A percentile compares a stretch with the other conserved stretches of the same genome.
Conservation (phyloP, 1,140 invertebrate genomes). For the Ostrea edulis region DNA sequence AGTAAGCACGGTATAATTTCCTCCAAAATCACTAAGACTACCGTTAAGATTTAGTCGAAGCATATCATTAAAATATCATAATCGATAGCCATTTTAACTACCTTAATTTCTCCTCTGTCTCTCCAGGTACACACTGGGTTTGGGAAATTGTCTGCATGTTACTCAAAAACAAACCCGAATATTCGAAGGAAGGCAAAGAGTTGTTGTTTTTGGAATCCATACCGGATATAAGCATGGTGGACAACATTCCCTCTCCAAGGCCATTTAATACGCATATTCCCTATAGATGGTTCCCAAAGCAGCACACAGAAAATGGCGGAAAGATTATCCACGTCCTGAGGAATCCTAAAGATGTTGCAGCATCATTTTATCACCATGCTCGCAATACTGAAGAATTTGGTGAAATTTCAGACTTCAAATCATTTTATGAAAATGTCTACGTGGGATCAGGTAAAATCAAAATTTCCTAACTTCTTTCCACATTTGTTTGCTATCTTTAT, state of each 20-base stretch:
- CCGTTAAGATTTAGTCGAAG: too few relatives aligned
- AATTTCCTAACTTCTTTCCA: not conserved
- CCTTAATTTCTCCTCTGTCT: not conserved
- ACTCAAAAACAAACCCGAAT: constrained; percentile 27
- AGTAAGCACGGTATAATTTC: too few relatives aligned
- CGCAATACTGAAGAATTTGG: not conserved
- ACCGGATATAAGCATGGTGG: not conserved
- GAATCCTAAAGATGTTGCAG: constrained; percentile 60
- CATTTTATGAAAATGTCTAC: not conserved
- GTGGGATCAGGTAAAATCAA: not conserved
- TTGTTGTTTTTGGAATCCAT: constrained; percentile 44
- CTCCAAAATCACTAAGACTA: too few relatives aligned
- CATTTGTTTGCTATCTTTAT: too few relatives aligned
- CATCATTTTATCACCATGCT: constrained; percentile 54
- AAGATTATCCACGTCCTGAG: constrained; percentile 54
- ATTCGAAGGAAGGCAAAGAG: constrained; percentile 3
- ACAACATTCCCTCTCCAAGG: not conserved
- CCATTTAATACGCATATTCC: constrained; percentile 10
- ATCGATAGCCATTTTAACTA: too few relatives aligned
- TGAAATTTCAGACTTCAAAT: not conserved
- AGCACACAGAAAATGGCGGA: constrained; percentile 26
- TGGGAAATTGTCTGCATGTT: constrained; percentile 63
- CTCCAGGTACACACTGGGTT: constrained; percentile 63
- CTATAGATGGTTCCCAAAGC: constrained; percentile 46
- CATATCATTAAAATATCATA: too few relatives aligned